Conservation (phyloP, 2,113 vertebrate species). For the Microcebus ravelobensis region DNA sequence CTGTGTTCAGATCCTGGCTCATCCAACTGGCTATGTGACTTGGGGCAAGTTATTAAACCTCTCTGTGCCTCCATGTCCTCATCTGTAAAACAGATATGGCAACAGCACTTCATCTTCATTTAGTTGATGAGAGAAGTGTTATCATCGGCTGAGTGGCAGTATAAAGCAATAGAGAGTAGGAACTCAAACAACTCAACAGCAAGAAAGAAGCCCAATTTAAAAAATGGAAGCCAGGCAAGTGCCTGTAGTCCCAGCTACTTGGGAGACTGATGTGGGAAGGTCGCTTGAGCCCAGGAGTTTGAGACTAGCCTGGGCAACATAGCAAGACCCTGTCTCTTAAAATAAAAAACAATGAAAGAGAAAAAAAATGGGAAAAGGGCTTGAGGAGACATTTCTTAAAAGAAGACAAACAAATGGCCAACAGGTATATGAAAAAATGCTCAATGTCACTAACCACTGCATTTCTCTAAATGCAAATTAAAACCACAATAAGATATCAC, state of each 20-base stretch:
- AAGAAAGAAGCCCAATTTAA: neutral
- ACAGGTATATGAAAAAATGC: neutral
- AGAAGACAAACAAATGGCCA: neutral
- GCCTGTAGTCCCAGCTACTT: neutral
- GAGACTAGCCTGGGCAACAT: neutral
- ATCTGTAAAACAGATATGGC: neutral
- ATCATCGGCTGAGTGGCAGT: neutral
- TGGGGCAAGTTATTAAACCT: neutral
- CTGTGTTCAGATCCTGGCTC: neutral
- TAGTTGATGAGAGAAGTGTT: neutral
- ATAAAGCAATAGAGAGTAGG: neutral
- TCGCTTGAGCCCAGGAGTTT: neutral
- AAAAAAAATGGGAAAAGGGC: neutral
- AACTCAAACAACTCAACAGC: neutral
- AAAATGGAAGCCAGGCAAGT: neutral
- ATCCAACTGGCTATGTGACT: neutral
- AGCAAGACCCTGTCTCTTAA: neutral
- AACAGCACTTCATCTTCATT: neutral
- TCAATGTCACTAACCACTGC: neutral
- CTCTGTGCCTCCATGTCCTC: constrained; percentile 14
- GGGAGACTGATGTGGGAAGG: neutral
- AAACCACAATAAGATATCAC: neutral
- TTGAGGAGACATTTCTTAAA: neutral
- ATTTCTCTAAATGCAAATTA: neutral
- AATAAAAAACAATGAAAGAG: no score